Percentiles rank a stretch among this genome's conserved stretches.
phyloP scores from a whole-genome alignment of 2,888 invertebrate species.

The Masnerella sp. region DNA sequence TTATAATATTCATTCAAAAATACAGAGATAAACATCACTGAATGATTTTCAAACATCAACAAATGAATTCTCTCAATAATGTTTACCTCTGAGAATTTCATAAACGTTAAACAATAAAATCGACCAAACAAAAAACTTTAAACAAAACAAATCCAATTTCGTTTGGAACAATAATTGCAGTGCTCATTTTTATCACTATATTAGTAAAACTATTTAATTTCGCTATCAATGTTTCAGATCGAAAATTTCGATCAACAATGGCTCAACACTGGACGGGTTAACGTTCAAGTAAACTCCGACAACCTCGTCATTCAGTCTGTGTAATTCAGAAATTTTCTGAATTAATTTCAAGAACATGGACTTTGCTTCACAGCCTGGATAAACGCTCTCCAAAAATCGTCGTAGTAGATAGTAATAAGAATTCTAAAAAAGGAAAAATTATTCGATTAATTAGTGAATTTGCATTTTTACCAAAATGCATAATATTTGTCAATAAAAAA shows the following conservation, averaged over 20 bases:
- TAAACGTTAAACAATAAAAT: no score
- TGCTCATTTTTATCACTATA: neutral
- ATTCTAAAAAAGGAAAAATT: constrained; percentile 85
- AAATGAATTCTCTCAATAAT: no score
- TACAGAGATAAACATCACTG: no score
- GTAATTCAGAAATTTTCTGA: constrained; percentile 93
- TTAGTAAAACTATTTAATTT: no score
- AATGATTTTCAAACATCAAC: no score
- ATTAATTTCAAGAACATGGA: constrained; percentile 92
- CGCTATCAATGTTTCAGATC: constrained; percentile 87
- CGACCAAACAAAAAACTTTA: no score
- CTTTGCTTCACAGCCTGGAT: constrained; percentile 91
- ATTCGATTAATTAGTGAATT: no score
- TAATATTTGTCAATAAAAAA: neutral
- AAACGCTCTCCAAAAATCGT: constrained; percentile 89
- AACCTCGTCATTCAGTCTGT: constrained; percentile 93
- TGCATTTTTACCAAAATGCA: constrained; percentile 13
- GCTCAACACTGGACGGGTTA: constrained; percentile 94
- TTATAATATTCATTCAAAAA: no score
- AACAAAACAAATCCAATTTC: no score
- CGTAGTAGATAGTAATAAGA: constrained; percentile 93
- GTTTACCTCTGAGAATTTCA: no score
- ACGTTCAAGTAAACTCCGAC: constrained; percentile 94
- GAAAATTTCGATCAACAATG: constrained; percentile 95
- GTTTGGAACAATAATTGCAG: no score